Base-by-base conservation (phyloP, 2,113 vertebrate genomes). In the Hystrix brachyura region DNA sequence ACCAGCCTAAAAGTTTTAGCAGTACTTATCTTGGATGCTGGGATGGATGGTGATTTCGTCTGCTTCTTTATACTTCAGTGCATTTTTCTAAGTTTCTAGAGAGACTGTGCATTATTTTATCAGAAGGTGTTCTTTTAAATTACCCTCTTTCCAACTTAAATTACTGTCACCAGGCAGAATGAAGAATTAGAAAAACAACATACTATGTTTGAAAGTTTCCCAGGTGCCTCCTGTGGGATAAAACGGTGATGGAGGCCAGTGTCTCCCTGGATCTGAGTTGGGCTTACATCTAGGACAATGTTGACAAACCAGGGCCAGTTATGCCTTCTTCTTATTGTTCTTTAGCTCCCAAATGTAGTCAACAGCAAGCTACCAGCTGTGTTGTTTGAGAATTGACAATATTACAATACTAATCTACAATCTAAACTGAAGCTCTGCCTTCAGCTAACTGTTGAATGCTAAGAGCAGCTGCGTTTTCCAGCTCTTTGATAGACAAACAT, bases 331-430 rank as follows among this genome's bases (percentile, higher is more conserved):
- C 69, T 91, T 55, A 34, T 10, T 55, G 72, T 65, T 65, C 84
- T 64, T 43, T 62, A 94, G 89, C 67, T 94, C 21, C 57, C 51
- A 29, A 86, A 69, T 57, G 32, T 2, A 59, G 76, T 65, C 67
- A 94, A 43, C 38, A 95, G 48, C 85, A 83, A 89, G 74, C n/a
- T n/a, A 25, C 86, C 83, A 83, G 79, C 65, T 95, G 91, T 91
- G 90, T 78, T 89, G 67, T 46, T 87, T 67, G 59, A 94, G 72
- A 93, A 48, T 0, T 59, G 29, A 12, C 17, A 11, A 18, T 65
- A 59, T 43, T 32, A 29, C 3, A 76, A 23, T 57, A 55, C 57
- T 59, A 82, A 94, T 51, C 71, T 82, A 55, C 64, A 38, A 6
- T 21, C 71, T 84, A 65, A 88, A 48, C 65, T 13, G 71, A 90